Evolutionary conservation across 2,113 vertebrate genomes (phyloP), one percentile per base, ranked within the genome.

Genomic region (Fregata magnificens): DNA sequence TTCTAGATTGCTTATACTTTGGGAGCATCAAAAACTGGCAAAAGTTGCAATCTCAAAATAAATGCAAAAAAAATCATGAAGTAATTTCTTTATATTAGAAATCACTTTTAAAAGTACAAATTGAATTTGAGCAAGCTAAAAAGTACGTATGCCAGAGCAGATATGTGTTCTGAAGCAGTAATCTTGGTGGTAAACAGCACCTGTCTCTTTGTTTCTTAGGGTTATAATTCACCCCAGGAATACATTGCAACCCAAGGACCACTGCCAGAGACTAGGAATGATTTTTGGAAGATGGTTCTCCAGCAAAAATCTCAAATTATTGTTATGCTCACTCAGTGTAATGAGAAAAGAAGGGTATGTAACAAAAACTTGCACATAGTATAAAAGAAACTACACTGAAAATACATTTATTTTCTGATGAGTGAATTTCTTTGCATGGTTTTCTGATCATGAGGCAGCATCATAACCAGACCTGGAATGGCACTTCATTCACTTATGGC

Each of bases 251-350:
- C 99, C 0, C 99, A 99, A 97, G 99, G 99, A 1, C 99, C 99
- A 0, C 98, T 99, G 80, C 99, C 99, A 2, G 99, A 99, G 92
- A 99, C 99, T 2, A 98, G 99, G 36, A 99, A 99, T 20, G 99
- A 99, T 76, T 99, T 99, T 98, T 99, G 99, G 99, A 99, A 98
- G 98, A 99, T 99, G 99, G 98, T 99, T 18, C 98, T 99, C 14
- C 99, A 99, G 97, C 98, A 99, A 95, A 99, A 99, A 74, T 99
- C 98, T 7, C 98, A 98, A 31, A 98, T 99, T 34, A 97, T 99
- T n/a, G 99, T 99, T 55, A 99, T 99, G 99, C 98, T 99, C 21
- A 99, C 99, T 3, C 99, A 99, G 79, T 99, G 99, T 78, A 99
- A 99, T 22, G 99, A 99, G 96, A 99, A 99, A 59, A 97, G 98